Evolutionary conservation across 1,140 invertebrate species (phyloP), one percentile per base, ranked within the genome.

Genomic region (Holcopasites calliopsidis): DNA sequence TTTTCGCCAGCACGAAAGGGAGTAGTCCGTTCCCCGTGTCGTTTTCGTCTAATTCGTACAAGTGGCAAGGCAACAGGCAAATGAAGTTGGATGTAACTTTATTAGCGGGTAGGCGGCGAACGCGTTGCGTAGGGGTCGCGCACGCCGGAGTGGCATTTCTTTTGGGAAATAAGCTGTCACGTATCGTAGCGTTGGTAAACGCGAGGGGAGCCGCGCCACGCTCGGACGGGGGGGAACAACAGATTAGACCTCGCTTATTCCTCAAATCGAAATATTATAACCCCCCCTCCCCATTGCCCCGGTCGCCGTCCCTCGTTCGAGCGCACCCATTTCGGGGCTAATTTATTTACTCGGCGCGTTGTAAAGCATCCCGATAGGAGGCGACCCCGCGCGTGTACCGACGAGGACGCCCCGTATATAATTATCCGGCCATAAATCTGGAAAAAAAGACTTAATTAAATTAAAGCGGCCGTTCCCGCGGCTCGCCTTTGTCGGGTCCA

Each of bases 101-200:
- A 52, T 75, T 75, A 75, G 73, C 11, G 42, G 28, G 28, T 3
- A 5, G 40, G 28, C 38, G 61, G 31, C 21, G 71, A 13, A n/a
- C 49, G 35, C 40, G 54, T 13, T 28, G 23, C 23, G 16, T 5
- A 16, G 49, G 40, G 28, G 40, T 23, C 42, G 11, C 40, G 11
- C 49, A n/a, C 40, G 16, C 3, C 47, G 16, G 47, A n/a, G n/a
- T 26, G 26, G 28, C 40, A 42, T 31, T 80, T 76, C 66, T 82
- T 77, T 77, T 50, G 79, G 66, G 68, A 77, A 82, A 82, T 82
- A 82, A 82, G 79, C 79, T 77, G 79, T 81, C 80, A 81, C 74
- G 64, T 82, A 82, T 82, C 80, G n/a, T n/a, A n/a, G n/a, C n/a
- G 78, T 66, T 68, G 52, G 65, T 72, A 68, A 81, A 72, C 61